Percentiles rank a stretch among this genome's conserved stretches.
Conservation (phyloP, 2,888 invertebrate species). For the Megamerina dolium region DNA sequence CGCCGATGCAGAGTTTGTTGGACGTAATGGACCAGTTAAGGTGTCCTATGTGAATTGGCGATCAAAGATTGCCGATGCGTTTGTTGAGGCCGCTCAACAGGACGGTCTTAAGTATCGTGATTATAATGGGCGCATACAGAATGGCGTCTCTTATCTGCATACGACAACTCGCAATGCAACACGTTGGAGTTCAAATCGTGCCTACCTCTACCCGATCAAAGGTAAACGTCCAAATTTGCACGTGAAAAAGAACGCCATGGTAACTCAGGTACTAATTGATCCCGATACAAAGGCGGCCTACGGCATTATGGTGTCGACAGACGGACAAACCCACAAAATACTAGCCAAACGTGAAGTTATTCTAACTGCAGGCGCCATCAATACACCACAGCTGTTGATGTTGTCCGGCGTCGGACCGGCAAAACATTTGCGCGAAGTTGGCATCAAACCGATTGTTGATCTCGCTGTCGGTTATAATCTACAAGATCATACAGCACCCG, state of each 20-base stretch:
- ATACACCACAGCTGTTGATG: conserved; percentile 74
- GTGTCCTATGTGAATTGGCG: conserved; percentile 55
- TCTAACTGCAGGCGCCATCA: conserved; percentile 68
- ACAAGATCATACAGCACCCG: conserved; percentile 62
- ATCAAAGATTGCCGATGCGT: conserved; percentile 57
- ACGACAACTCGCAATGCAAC: conserved; percentile 57
- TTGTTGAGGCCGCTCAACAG: conserved; percentile 59
- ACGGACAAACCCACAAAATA: conserved; percentile 49
- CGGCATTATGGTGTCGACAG: conserved; percentile 55
- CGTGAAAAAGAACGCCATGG: conserved; percentile 53
- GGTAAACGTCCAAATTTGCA: conserved; percentile 54
- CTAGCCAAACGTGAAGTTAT: conserved; percentile 62
- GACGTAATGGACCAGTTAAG: conserved; percentile 54
- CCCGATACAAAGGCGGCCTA: conserved; percentile 49
- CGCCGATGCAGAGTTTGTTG: conserved; percentile 50
- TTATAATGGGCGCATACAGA: conserved; percentile 59
- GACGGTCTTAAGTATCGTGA: conserved; percentile 61
- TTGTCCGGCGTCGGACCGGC: conserved; percentile 63
- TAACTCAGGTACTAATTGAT: conserved; percentile 54
- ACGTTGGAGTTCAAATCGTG: conserved; percentile 56
- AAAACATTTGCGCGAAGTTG: conserved; percentile 51
- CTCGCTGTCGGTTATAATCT: conserved; percentile 59
- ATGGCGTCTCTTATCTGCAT: conserved; percentile 60
- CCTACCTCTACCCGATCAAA: conserved; percentile 55
- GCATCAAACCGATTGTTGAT: conserved; percentile 54